Conservation (phyloP, 2,797 vertebrate genomes). For the Lateolabrax maculatus region DNA sequence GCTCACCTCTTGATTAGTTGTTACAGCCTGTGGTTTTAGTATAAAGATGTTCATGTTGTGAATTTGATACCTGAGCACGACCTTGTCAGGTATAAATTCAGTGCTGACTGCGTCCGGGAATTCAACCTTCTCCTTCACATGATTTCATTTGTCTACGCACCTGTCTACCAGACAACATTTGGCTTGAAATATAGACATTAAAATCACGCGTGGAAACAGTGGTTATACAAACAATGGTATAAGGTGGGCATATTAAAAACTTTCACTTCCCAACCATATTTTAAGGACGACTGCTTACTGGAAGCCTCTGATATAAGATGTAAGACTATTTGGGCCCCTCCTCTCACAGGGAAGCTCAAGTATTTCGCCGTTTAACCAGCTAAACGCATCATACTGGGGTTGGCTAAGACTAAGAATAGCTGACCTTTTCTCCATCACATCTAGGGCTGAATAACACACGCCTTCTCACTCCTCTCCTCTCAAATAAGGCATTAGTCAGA, state of each 20-base stretch:
- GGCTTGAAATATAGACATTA: neutral
- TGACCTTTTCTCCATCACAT: conserved; percentile 76
- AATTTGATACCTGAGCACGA: neutral
- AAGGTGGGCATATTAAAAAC: neutral
- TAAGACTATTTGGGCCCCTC: conserved; percentile 12
- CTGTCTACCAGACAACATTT: neutral
- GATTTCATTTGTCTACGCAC: neutral
- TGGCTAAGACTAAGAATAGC: conserved; percentile 74
- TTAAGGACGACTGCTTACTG: neutral
- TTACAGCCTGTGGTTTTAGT: neutral
- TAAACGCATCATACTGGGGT: conserved; percentile 60
- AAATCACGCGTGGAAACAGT: neutral
- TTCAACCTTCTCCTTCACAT: neutral
- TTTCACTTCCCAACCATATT: neutral
- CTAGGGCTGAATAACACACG: conserved; percentile 65
- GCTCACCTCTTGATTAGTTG: neutral
- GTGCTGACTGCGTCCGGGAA: neutral
- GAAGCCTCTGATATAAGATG: neutral
- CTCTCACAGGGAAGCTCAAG: conserved; percentile 11
- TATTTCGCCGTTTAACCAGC: conserved; percentile 36
- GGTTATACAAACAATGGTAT: too few relatives aligned
- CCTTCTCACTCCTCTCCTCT: conserved; percentile 71
- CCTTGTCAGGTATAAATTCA: neutral
- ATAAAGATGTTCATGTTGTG: neutral
- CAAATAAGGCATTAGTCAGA: conserved; percentile 77